Evolutionary conservation across 2,113 vertebrate species (phyloP), one percentile per base, ranked within the genome.

Genomic region (Misgurnus mizolepis): DNA sequence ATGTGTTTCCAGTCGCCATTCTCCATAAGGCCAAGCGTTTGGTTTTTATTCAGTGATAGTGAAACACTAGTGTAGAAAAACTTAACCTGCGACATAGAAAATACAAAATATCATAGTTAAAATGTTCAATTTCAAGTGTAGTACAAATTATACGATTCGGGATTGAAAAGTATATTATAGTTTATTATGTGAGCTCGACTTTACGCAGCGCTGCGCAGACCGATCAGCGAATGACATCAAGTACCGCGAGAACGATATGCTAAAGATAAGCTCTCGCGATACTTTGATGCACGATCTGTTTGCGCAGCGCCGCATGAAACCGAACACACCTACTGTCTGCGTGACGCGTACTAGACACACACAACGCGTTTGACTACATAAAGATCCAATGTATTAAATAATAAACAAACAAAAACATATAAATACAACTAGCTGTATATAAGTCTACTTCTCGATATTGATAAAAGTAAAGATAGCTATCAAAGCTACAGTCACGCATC

Each of bases 1-100:
- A 93, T 94, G 92, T 94, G 93, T 88, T 91, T 90, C 94, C 94
- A 95, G 91, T 95, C 94, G 93, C 95, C 95, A 95, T 95, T 95
- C 93, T 95, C 94, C 94, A 95, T 95, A 91, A 92, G 93, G 84
- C 91, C 91, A 85, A 76, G 82, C 76, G 83, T 86, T 84, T 83
- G 85, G 88, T 58, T 56, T 22, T 61, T 27, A 69, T 75, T 67
- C 72, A 50, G 18, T 17, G 11, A 5, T 61, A 55, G 22, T 6
- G 45, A 77, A 53, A 53, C 14, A 5, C 12, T 34, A 34, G 1
- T 34, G 27, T 34, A 34, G 27, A 34, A 34, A 34, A 50, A 83
- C 58, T 17, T 79, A 10, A 74, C 53, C 40, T 39, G 47, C 12
- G 14, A 14, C 7, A 60, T 61, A 22, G n/a, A 74, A 12, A 7